These are phyloP conservation scores for Tichodroma muraria DNA, from an alignment of 2,113 vertebrate genomes.

Conservation along the genomic window DNA sequence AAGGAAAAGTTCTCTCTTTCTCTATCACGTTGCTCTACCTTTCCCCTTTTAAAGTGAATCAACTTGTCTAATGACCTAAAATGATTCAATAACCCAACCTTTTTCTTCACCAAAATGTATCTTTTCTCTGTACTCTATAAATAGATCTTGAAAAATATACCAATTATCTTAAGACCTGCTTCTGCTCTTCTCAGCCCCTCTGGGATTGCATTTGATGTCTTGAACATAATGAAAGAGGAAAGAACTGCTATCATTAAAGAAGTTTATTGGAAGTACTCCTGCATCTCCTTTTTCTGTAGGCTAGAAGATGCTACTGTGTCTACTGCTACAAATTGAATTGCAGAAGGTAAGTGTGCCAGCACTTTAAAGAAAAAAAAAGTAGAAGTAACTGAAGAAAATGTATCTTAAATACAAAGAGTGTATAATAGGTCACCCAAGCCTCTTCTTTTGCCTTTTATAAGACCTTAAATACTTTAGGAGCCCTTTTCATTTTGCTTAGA, in stretches of 20 bases:
- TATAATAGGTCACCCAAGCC: background rate
- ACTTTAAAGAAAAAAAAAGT: background rate
- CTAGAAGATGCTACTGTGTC: background rate
- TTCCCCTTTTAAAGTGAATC: background rate
- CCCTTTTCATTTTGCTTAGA: background rate
- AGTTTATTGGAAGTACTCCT: background rate
- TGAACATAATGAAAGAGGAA: background rate
- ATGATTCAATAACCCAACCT: background rate
- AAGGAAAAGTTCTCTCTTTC: background rate
- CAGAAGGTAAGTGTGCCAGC: background rate
- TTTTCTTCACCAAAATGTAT: background rate
- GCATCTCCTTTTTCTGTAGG: background rate
- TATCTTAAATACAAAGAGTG: background rate
- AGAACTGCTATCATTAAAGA: background rate
- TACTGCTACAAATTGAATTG: background rate
- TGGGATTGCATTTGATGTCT: background rate
- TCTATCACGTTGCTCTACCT: background rate
- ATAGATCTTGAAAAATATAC: background rate
- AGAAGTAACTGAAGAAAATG: background rate
- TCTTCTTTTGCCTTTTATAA: background rate
- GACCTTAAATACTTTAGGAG: background rate
- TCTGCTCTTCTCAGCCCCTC: background rate
- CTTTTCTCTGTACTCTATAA: background rate
- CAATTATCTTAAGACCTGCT: background rate
- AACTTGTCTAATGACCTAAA: background rate